Evolutionary conservation across 2,888 invertebrate species (phyloP).

Genomic region (Embidobia sp.): DNA sequence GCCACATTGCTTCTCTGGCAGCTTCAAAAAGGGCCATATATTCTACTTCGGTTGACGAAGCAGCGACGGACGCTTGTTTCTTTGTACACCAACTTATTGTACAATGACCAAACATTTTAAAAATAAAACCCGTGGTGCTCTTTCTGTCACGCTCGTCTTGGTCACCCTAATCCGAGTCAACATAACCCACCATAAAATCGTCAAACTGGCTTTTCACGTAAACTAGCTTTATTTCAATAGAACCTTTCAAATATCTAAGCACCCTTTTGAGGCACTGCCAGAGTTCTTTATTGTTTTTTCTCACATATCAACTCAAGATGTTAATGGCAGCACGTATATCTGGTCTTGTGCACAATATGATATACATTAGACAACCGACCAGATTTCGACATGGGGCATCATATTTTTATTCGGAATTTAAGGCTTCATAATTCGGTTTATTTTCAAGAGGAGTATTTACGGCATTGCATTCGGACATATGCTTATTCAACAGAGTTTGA

Average conservation of each 20-base stretch:
- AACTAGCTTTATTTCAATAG: too few species aligned
- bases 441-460: too few species aligned
- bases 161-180: too few species aligned
- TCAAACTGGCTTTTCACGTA: too few species aligned
- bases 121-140: too few species aligned
- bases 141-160: too few species aligned
- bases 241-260: slow-evolving; percentile 15
- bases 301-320: slow-evolving; percentile 47
- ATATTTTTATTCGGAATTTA: neutral
- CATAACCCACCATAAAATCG: too few species aligned
- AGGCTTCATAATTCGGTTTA: neutral
- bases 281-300: slow-evolving; percentile 48
- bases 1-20: slow-evolving; percentile 72
- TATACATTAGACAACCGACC: slow-evolving; percentile 61
- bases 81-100: too few species aligned
- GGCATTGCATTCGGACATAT: too few species aligned
- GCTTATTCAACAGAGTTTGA: too few species aligned
- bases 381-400: slow-evolving; percentile 48
- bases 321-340: slow-evolving; percentile 42
- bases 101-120: too few species aligned
- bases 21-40: slow-evolving; percentile 70
- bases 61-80: slow-evolving; percentile 65
- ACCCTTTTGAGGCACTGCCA: slow-evolving; percentile 48
- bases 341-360: slow-evolving; percentile 50
- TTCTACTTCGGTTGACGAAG: slow-evolving; percentile 56